These are phyloP conservation scores for Tenthredo distinguenda DNA, from an alignment of 2,888 invertebrate genomes.

Conservation along the genomic window DNA sequence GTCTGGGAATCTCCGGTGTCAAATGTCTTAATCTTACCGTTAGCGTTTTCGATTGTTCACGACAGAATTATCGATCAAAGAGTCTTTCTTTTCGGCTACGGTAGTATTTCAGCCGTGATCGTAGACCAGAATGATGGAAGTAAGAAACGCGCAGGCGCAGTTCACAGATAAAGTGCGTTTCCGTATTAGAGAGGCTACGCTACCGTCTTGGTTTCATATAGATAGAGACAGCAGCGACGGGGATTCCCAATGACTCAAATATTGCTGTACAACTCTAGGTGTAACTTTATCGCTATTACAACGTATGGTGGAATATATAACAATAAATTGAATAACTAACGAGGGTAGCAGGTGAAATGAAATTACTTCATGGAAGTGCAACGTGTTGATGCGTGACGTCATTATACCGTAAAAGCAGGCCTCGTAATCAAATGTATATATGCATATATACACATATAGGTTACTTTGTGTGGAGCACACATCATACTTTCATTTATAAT, in stretches of 20 bases:
- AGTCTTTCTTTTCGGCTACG: neutral
- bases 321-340: conserved; percentile 11
- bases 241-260: neutral
- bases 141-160: neutral
- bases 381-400: conserved; percentile 38
- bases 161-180: neutral
- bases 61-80: neutral
- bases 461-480: neutral
- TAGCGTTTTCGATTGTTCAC: neutral
- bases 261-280: neutral
- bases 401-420: neutral
- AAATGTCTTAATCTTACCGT: neutral
- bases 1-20: neutral
- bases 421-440: neutral
- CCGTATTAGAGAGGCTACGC: neutral
- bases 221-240: neutral
- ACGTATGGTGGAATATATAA: neutral
- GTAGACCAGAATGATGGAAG: neutral
- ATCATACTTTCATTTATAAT: neutral
- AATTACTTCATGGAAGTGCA: conserved; percentile 5
- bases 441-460: neutral
- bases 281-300: neutral
- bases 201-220: neutral
- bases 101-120: neutral
- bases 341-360: neutral